Evolutionary conservation across 1,140 invertebrate species (phyloP).

Genomic region (Drosophila jambulina): DNA sequence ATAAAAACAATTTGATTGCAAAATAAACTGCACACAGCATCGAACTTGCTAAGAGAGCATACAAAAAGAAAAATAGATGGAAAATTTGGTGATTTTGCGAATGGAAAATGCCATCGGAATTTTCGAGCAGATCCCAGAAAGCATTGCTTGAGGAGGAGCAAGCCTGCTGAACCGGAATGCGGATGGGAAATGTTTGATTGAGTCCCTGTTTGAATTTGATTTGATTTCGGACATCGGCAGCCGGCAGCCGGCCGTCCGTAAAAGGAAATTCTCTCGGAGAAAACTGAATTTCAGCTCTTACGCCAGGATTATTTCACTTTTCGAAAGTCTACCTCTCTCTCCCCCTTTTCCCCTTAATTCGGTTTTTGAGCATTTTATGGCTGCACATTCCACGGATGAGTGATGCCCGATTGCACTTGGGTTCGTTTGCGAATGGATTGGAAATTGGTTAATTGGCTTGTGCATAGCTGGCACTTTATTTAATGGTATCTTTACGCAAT

Average conservation of each 20-base stretch:
- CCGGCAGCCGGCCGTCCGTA: slow-evolving; percentile 24
- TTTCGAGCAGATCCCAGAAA: slow-evolving; percentile 21
- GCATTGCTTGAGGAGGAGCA: slow-evolving; percentile 28
- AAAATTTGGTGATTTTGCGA: slow-evolving; percentile 38
- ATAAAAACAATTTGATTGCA: slow-evolving; percentile 76
- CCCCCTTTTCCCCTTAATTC: slow-evolving; percentile 4
- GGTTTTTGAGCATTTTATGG: slow-evolving; percentile 25
- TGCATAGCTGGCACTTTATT: slow-evolving; percentile 8
- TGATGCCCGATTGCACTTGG: slow-evolving; percentile 1
- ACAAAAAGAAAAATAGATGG: slow-evolving; percentile 6
- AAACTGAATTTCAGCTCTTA: slow-evolving; percentile 26
- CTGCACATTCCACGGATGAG: slow-evolving; percentile 34
- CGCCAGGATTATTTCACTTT: slow-evolving; percentile 29
- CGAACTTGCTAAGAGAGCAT: slow-evolving; percentile 11
- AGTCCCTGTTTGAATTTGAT: slow-evolving; percentile 51
- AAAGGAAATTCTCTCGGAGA: slow-evolving; percentile 38
- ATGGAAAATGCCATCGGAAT: slow-evolving; percentile 40
- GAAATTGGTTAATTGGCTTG: slow-evolving; percentile 14
- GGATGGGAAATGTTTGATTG: slow-evolving; percentile 54
- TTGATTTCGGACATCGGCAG: slow-evolving; percentile 49
- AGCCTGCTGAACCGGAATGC: slow-evolving; percentile 50
- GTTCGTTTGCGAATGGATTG: slow-evolving; percentile 1
- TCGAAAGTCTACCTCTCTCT: not conserved
- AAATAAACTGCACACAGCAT: slow-evolving; percentile 58
- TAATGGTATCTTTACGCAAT: not conserved